phyloP scores from a whole-genome alignment of 2,888 invertebrate genomes.

The Heliconius erato region DNA sequence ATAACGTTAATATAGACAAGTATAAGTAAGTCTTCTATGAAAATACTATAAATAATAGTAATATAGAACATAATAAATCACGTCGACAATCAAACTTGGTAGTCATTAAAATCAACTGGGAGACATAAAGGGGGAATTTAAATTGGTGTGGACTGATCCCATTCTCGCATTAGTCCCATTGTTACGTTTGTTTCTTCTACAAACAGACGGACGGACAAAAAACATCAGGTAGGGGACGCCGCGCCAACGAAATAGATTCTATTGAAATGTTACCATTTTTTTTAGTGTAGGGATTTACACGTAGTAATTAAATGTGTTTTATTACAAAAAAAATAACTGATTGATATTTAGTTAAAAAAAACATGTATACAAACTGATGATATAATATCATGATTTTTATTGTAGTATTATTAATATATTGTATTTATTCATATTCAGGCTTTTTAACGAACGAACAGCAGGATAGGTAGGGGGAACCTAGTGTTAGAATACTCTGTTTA shows the following conservation, averaged over 20 bases:
- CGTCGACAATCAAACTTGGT: constrained; percentile 59
- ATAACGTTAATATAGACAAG: neutral
- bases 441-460: neutral
- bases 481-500: no score
- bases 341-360: neutral
- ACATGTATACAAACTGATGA: neutral
- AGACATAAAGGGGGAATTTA: constrained; percentile 74
- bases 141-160: constrained; percentile 72
- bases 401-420: neutral
- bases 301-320: neutral
- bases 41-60: constrained; percentile 24
- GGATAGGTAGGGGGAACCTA: no score
- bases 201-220: constrained; percentile 80
- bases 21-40: neutral
- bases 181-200: constrained; percentile 78
- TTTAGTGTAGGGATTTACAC: neutral
- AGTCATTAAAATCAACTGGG: constrained; percentile 63
- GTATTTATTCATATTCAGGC: no score
- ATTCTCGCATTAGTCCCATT: constrained; percentile 73
- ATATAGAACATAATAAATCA: constrained; percentile 69
- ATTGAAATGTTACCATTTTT: constrained; percentile 16
- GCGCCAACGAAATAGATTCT: constrained; percentile 51
- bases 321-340: neutral
- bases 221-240: constrained; percentile 76
- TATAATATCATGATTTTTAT: neutral